Percentiles rank a stretch among this genome's conserved stretches.
Evolutionary conservation across 2,113 vertebrate genomes (phyloP).

Genomic region (Notarius quadriscutis): DNA sequence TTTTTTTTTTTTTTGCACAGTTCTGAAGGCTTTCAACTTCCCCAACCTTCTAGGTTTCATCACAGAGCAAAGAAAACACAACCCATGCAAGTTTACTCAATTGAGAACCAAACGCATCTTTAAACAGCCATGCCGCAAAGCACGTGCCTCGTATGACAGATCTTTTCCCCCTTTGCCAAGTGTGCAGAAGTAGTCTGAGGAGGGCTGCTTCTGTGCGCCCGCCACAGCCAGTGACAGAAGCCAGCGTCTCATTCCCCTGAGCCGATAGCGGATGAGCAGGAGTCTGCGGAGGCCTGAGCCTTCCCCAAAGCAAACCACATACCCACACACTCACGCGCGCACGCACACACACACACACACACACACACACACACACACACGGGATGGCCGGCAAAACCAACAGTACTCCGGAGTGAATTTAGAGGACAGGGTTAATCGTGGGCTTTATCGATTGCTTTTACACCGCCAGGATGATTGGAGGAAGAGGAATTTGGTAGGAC

Average conservation of each 20-base stretch:
- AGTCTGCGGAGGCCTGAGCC: constrained; percentile 49
- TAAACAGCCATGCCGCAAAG: constrained; percentile 73
- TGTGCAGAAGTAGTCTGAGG: constrained; percentile 52
- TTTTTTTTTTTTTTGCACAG: background rate
- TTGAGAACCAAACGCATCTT: constrained; percentile 2
- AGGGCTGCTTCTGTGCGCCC: constrained; percentile 40
- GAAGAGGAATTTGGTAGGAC: constrained; percentile 51
- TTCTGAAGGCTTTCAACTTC: background rate
- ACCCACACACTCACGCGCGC: constrained; percentile 52
- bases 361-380: constrained; percentile 56
- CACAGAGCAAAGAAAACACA: background rate
- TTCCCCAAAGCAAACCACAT: constrained; percentile 71
- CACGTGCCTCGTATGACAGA: constrained; percentile 50
- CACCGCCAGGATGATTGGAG: constrained; percentile 63
- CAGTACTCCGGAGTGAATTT: constrained; percentile 84
- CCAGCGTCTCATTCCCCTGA: constrained; percentile 66
- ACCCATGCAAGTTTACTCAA: background rate
- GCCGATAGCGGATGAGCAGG: constrained; percentile 55
- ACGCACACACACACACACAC: constrained; percentile 59
- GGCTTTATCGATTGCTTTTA: constrained; percentile 57
- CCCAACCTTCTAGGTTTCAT: background rate
- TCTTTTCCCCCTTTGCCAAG: constrained; percentile 63
- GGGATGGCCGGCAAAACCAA: constrained; percentile 91
- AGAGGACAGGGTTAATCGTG: constrained; percentile 56
- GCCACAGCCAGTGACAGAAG: constrained; percentile 53